A percentile compares a stretch with the other conserved stretches of the same genome.
Evolutionary conservation across 2,113 vertebrate genomes (phyloP).

Genomic region (Eurystomus gularis): DNA sequence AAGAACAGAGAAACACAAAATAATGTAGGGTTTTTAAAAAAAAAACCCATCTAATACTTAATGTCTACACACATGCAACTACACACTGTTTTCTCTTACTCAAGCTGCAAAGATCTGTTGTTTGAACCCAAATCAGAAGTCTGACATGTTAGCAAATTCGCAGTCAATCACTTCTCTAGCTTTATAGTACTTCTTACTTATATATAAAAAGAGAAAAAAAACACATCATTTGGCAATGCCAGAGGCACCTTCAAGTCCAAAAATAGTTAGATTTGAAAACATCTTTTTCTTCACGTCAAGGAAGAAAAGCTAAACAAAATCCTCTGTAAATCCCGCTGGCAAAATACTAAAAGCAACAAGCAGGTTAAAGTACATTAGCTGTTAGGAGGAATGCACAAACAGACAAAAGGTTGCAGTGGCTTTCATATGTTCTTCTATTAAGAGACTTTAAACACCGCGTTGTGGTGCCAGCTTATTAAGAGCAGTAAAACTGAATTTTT

Average conservation of each 20-base stretch:
- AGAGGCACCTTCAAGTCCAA: not conserved
- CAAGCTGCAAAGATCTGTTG: not conserved
- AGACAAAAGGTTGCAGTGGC: not conserved
- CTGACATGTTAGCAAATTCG: not conserved
- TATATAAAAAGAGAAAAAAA: not conserved
- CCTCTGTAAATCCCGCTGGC: not conserved
- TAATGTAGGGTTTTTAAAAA: not conserved
- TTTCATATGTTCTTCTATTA: not conserved
- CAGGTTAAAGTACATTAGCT: not conserved
- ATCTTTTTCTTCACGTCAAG: not conserved
- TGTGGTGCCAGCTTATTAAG: not conserved
- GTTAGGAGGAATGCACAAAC: not conserved
- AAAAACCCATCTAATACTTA: not conserved
- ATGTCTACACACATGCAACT: not conserved
- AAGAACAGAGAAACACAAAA: not conserved
- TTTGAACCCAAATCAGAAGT: not conserved
- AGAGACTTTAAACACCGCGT: not conserved
- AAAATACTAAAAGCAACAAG: constrained; percentile 33
- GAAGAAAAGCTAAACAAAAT: not conserved
- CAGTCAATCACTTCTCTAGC: not conserved
- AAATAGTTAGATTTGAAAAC: not conserved
- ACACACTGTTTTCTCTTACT: not conserved
- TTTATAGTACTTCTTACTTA: not conserved
- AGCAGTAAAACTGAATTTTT: not conserved
- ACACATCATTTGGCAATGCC: not conserved